Conservation (phyloP, 2,113 vertebrate genomes). For the Geococcyx californianus region DNA sequence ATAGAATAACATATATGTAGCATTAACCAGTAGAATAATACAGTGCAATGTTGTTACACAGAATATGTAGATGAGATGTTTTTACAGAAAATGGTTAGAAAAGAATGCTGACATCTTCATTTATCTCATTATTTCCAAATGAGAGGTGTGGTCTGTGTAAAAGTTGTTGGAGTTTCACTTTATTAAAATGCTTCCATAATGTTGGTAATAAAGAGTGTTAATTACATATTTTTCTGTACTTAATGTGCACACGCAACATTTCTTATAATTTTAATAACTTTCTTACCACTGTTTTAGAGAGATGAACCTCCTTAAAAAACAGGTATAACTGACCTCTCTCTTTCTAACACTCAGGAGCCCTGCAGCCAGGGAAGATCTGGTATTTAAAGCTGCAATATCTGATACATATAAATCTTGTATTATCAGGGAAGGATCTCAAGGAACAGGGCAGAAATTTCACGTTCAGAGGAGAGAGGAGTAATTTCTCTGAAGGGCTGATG, state of each 20-base stretch:
- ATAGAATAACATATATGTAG: background rate
- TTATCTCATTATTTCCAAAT: background rate
- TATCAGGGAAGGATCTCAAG: background rate
- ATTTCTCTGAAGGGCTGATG: background rate
- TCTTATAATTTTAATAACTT: background rate
- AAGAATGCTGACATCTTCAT: background rate
- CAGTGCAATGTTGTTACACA: background rate
- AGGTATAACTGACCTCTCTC: background rate
- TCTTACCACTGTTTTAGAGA: background rate
- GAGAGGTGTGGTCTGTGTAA: background rate
- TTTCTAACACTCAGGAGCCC: background rate
- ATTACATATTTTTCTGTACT: background rate
- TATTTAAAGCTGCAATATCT: conserved; percentile 2
- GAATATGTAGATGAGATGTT: background rate
- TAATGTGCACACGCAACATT: background rate
- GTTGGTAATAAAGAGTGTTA: background rate
- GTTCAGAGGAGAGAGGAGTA: background rate
- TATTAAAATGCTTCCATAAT: background rate
- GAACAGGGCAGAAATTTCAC: background rate
- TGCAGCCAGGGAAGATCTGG: background rate
- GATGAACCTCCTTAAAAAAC: background rate
- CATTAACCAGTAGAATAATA: background rate
- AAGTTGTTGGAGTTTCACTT: background rate
- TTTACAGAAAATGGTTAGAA: background rate
- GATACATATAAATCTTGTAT: conserved; percentile 2